A percentile compares a stretch with the other conserved stretches of the same genome.
These are phyloP conservation scores for Carapus acus DNA, from an alignment of 2,797 vertebrate species.

Conservation along the genomic window DNA sequence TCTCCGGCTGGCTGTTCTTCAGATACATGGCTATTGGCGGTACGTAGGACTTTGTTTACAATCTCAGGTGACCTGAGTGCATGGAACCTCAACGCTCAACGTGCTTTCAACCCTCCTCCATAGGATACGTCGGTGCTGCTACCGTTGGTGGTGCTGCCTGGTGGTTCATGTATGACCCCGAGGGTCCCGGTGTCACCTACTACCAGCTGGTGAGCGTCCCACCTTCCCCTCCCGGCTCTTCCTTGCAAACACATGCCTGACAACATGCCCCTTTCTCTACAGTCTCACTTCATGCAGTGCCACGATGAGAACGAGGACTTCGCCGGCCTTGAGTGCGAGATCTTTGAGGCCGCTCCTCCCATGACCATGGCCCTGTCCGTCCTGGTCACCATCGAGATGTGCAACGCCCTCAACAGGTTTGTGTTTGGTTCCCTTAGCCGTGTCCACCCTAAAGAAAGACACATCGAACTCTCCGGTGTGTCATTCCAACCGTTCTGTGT, in stretches of 20 bases:
- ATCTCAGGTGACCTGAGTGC: too few species aligned
- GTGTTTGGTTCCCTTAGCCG: too few species aligned
- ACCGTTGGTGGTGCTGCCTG: slow-evolving; percentile 91
- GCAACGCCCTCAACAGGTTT: slow-evolving; percentile 90
- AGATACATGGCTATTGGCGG: slow-evolving; percentile 92
- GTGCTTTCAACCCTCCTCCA: slow-evolving; percentile 1
- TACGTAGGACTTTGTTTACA: slow-evolving; percentile 46
- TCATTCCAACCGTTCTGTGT: too few species aligned
- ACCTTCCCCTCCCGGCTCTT: background rate
- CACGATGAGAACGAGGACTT: slow-evolving; percentile 77
- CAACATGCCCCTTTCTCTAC: slow-evolving; percentile 7
- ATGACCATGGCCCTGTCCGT: slow-evolving; percentile 98
- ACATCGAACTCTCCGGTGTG: too few species aligned
- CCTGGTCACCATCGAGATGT: slow-evolving; percentile 95
- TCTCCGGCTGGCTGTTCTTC: slow-evolving; percentile 95
- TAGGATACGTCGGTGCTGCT: slow-evolving; percentile 94
- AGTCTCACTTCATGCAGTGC: slow-evolving; percentile 96
- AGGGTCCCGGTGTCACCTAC: slow-evolving; percentile 81
- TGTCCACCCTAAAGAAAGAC: too few species aligned
- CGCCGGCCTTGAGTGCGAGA: slow-evolving; percentile 73
- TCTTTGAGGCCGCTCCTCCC: slow-evolving; percentile 84
- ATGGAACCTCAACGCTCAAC: too few species aligned
- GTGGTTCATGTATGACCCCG: slow-evolving; percentile 91
- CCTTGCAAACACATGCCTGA: background rate
- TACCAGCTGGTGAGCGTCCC: slow-evolving; percentile 83